These are phyloP conservation scores for Myotis davidii DNA, from an alignment of 2,113 vertebrate species.

Conservation along the genomic window DNA sequence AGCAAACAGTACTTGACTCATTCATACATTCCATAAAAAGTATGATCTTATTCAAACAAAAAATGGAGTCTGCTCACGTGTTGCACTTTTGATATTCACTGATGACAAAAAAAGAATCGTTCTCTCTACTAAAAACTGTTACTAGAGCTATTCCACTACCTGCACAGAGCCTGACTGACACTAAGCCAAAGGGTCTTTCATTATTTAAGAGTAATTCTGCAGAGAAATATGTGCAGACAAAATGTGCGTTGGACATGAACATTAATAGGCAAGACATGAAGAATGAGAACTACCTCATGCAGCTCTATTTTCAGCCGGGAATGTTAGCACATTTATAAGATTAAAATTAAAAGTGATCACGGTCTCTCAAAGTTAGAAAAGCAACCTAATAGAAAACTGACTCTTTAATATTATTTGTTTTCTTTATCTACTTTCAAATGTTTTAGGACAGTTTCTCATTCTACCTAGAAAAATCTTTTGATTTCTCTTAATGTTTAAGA, in stretches of 20 bases:
- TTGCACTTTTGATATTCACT: conserved; percentile 22
- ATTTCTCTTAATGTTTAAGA: neutral
- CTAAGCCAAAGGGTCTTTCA: neutral
- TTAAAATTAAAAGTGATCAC: conserved; percentile 43
- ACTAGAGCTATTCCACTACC: neutral
- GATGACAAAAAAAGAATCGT: conserved; percentile 1
- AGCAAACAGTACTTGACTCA: conserved; percentile 20
- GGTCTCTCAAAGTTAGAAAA: conserved; percentile 52
- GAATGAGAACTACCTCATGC: neutral
- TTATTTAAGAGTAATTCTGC: conserved; percentile 45
- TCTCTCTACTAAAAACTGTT: neutral
- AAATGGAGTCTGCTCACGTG: neutral
- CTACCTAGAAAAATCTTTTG: conserved; percentile 47
- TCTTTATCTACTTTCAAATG: conserved; percentile 1
- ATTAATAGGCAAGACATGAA: neutral
- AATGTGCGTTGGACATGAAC: neutral
- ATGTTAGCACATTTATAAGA: conserved; percentile 68
- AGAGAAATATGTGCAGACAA: neutral
- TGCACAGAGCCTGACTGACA: neutral
- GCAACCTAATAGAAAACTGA: neutral
- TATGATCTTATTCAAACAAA: conserved; percentile 4
- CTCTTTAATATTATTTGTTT: neutral
- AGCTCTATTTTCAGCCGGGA: neutral
- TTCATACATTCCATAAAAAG: conserved; percentile 20
- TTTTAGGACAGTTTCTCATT: neutral